Evolutionary conservation across 2,888 invertebrate genomes (phyloP), one percentile per base, ranked within the genome.

Genomic region (Branchinecta sandiegonensis): DNA sequence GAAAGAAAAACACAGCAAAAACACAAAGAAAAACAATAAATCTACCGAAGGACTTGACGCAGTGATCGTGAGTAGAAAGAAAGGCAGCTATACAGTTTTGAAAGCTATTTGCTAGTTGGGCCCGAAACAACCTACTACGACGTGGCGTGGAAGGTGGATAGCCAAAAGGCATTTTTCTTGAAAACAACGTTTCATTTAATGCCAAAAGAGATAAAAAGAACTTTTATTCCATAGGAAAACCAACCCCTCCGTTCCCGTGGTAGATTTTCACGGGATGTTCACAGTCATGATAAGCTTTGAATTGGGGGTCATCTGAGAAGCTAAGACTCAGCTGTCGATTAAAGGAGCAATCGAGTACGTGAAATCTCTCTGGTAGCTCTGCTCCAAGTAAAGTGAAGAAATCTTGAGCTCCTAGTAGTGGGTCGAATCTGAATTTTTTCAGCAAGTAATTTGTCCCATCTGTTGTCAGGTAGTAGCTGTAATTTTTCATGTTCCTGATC

Each of bases 301-400:
- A 80, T 8, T 65, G 46, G n/a, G 46, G 46, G 47, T 9, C 8
- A 23, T 47, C n/a, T 10, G 65, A 47, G 37, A 37, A 37, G 37
- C 37, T 37, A 4, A 37, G 37, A 37, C 37, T 37, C 5, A 80
- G 72, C 73, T 80, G 80, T 67, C 79, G 71, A 71, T 80, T 80
- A 80, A 80, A 80, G 6, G 73, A 73, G 71, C 80, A 80, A 0
- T 79, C 78, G 46, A 80, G 72, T n/a, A 77, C 73, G 71, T 78
- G 76, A 73, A 80, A 80, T 66, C 80, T 72, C 12, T 77, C 72
- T 65, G 75, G 75, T 71, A 79, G 72, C 37, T 79, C 78, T 70
- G 79, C 73, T 17, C 76, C 74, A 2, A 80, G 65, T 56, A 80
- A 71, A 2, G 78, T 77, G 71, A 78, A 79, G 71, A 80, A 78